Conservation (phyloP, 2,888 invertebrate species). For the Macrosoma leucophasiata region DNA sequence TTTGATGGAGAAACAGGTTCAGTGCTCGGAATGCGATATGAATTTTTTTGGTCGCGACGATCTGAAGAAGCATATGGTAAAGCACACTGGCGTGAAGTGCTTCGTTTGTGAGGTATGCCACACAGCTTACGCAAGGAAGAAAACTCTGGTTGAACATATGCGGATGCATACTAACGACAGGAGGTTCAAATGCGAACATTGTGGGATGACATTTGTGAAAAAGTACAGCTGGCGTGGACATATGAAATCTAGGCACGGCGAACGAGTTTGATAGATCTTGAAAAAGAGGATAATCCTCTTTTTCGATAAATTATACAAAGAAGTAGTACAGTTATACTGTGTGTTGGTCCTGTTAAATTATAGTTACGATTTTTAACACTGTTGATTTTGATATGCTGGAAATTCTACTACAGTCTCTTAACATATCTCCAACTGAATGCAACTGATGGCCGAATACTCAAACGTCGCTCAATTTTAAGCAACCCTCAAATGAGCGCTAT, state of each 20-base stretch:
- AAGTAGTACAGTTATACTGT: no score
- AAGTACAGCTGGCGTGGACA: constrained; percentile 32
- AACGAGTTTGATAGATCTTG: no score
- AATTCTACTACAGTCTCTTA: no score
- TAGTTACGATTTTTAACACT: no score
- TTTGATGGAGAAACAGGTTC: constrained; percentile 34
- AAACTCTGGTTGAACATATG: constrained; percentile 32
- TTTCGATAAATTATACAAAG: no score
- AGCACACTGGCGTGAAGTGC: constrained; percentile 27
- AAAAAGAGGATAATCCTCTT: no score
- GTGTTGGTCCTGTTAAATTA: no score
- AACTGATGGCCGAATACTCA: no score
- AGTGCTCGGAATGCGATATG: constrained; percentile 32
- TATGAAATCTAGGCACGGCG: constrained; percentile 27
- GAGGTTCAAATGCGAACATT: constrained; percentile 30
- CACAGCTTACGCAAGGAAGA: constrained; percentile 28
- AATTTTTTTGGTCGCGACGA: constrained; percentile 28
- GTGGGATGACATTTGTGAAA: constrained; percentile 31
- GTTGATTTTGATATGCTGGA: no score
- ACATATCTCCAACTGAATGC: no score
- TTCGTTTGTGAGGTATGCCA: constrained; percentile 32
- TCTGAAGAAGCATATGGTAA: constrained; percentile 31
- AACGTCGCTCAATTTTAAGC: no score
- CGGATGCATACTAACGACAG: constrained; percentile 33
- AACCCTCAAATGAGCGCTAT: no score